Conservation (phyloP, 1,140 invertebrate genomes). For the Pseudoatta argentina region DNA sequence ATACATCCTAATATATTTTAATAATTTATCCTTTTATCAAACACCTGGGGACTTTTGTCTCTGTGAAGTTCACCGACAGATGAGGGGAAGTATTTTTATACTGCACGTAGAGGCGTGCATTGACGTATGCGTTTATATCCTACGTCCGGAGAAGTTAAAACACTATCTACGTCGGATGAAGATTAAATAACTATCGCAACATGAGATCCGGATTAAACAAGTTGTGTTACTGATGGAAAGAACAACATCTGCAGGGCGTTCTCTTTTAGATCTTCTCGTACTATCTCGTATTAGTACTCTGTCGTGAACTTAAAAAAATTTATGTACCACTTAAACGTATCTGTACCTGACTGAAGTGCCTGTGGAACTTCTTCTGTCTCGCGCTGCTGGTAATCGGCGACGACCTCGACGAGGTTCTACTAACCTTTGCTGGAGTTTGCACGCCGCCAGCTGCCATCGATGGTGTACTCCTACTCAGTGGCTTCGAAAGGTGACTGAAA, state of each 20-base stretch:
- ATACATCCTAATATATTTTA: not conserved
- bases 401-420: slow-evolving; percentile 82
- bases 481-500: slow-evolving; percentile 82
- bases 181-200: not conserved
- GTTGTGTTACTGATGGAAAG: not conserved
- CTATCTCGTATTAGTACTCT: not conserved
- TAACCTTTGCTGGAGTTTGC: slow-evolving; percentile 78
- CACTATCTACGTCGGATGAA: not conserved
- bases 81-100: slow-evolving; percentile 47
- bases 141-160: slow-evolving; percentile 23
- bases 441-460: slow-evolving; percentile 81
- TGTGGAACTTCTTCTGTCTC: slow-evolving; percentile 83
- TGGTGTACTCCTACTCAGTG: slow-evolving; percentile 83
- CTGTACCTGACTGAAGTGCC: slow-evolving; percentile 83
- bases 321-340: not conserved
- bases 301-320: not conserved
- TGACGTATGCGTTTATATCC: slow-evolving; percentile 40
- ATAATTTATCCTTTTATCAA: not conserved
- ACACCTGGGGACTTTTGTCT: not conserved
- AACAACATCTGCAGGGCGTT: not conserved
- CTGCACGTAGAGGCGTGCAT: slow-evolving; percentile 14
- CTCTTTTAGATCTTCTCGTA: not conserved
- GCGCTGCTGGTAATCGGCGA: slow-evolving; percentile 82
- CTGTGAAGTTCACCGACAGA: slow-evolving; percentile 14
- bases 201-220: not conserved